Conservation (phyloP, 2,888 invertebrate species). For the Microchrysa polita region DNA sequence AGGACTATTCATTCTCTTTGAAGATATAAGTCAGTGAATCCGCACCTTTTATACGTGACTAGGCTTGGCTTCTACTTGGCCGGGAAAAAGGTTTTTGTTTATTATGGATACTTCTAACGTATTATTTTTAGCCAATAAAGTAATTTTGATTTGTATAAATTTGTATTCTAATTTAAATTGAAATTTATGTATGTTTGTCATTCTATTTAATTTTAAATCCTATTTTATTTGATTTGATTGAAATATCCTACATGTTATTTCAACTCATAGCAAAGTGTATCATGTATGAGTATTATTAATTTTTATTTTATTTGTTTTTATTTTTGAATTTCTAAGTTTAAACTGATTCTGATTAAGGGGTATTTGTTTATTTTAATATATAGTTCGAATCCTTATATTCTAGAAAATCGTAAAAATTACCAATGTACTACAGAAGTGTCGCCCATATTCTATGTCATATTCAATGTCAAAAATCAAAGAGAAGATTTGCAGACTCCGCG, state of each 20-base stretch:
- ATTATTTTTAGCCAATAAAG: too few species aligned
- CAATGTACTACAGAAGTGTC: background rate
- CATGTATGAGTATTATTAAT: background rate
- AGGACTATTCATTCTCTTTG: too few species aligned
- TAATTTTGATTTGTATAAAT: too few species aligned
- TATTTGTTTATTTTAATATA: background rate
- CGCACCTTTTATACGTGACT: too few species aligned
- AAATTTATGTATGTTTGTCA: background rate
- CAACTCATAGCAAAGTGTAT: background rate
- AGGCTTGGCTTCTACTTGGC: too few species aligned
- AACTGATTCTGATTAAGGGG: background rate
- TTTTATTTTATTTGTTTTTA: background rate
- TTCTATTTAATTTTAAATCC: background rate
- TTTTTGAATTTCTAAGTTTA: background rate
- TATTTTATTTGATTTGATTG: background rate
- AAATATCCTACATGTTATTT: background rate
- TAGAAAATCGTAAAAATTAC: conserved; percentile 33
- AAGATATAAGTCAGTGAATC: too few species aligned
- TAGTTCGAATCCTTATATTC: conserved; percentile 22
- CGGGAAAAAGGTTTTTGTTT: too few species aligned
- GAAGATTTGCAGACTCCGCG: background rate
- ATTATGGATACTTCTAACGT: too few species aligned
- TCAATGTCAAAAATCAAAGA: background rate
- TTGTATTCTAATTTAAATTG: background rate
- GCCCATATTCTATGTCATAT: background rate